Percentiles rank a stretch among this genome's conserved stretches.
Evolutionary conservation across 2,888 invertebrate genomes (phyloP).

Genomic region (Tetragnatha montana): DNA sequence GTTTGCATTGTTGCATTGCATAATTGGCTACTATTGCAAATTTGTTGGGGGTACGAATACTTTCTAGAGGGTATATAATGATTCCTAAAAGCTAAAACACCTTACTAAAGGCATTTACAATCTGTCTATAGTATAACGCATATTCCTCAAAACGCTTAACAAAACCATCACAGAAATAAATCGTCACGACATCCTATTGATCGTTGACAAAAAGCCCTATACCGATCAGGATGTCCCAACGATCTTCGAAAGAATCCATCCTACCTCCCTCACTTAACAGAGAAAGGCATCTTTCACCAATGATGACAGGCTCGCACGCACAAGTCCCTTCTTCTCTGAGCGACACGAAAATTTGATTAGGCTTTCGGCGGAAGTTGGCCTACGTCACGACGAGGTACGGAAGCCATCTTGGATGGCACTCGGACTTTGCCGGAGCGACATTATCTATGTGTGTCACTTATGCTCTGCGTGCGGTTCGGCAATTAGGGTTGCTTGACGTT

Average conservation of each 20-base stretch:
- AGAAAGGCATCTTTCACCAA: constrained; percentile 33
- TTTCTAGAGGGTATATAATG: neutral
- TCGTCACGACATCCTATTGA: neutral
- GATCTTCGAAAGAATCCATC: neutral
- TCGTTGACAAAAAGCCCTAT: neutral
- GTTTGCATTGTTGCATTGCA: too few relatives aligned
- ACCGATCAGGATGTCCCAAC: neutral
- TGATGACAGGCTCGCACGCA: constrained; percentile 49
- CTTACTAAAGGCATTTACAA: neutral
- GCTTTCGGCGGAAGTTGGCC: constrained; percentile 18
- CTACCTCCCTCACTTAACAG: constrained; percentile 7
- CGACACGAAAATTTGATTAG: constrained; percentile 49
- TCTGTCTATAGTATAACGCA: neutral
- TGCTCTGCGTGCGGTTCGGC: constrained; percentile 11
- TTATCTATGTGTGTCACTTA: neutral
- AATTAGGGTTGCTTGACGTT: constrained; percentile 18
- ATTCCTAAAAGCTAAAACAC: neutral
- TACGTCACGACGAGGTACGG: constrained; percentile 24
- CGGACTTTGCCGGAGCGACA: too few relatives aligned
- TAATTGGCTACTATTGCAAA: too few relatives aligned
- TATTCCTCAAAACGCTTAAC: neutral
- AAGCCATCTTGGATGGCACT: constrained; percentile 41
- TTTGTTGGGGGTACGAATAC: too few relatives aligned
- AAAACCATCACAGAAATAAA: neutral
- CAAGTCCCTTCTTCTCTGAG: neutral